These are phyloP conservation scores for Hippocampus mohnikei DNA, from an alignment of 2,113 vertebrate species.

Conservation along the genomic window DNA sequence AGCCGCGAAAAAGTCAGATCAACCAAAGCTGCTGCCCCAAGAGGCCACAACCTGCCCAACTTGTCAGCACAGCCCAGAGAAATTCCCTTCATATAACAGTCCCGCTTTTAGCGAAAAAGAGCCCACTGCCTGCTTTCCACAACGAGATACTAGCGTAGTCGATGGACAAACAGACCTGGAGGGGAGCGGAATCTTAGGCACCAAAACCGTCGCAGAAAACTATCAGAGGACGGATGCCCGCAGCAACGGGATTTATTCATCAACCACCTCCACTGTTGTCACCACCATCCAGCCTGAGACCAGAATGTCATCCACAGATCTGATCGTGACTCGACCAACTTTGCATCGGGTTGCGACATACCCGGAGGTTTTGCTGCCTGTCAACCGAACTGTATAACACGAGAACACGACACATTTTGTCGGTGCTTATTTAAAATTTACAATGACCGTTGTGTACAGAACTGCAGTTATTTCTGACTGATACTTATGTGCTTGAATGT, in stretches of 20 bases:
- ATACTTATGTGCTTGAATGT: background rate
- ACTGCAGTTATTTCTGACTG: conserved; percentile 3
- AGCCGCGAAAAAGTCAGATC: conserved; percentile 72
- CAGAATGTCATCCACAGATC: conserved; percentile 32
- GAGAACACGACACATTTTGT: background rate
- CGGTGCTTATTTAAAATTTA: background rate
- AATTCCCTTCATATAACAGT: conserved; percentile 52
- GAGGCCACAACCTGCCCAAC: conserved; percentile 30
- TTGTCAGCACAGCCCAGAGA: conserved; percentile 43
- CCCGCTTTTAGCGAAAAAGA: conserved; percentile 34
- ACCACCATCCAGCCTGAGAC: conserved; percentile 72
- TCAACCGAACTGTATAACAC: conserved; percentile 47
- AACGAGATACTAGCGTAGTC: conserved; percentile 76
- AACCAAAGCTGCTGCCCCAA: conserved; percentile 8
- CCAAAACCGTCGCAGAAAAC: conserved; percentile 75
- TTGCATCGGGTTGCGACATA: conserved; percentile 61
- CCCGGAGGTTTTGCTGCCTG: conserved; percentile 67
- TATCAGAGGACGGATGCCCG: conserved; percentile 75
- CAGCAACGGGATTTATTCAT: conserved; percentile 77
- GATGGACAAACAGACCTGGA: conserved; percentile 74
- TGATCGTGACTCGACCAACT: conserved; percentile 52
- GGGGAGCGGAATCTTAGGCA: conserved; percentile 64
- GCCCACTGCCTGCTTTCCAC: conserved; percentile 26
- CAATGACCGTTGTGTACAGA: conserved; percentile 8
- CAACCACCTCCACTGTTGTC: conserved; percentile 74